A percentile compares a stretch with the other conserved stretches of the same genome.
These are phyloP conservation scores for Drosophila navojoa DNA, from an alignment of 1,140 invertebrate species.

Conservation along the genomic window DNA sequence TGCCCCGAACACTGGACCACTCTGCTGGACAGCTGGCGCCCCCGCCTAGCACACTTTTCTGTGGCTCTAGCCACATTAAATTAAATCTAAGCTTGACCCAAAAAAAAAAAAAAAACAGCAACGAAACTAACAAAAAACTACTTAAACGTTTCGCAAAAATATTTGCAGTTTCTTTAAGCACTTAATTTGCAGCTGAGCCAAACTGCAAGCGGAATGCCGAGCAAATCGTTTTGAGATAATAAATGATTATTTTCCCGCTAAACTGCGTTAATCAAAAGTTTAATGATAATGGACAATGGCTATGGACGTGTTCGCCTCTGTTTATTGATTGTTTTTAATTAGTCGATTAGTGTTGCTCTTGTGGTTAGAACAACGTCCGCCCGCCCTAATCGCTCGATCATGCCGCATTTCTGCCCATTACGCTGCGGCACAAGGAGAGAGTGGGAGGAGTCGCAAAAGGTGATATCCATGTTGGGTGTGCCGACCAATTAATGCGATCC, in stretches of 20 bases:
- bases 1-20: conserved; percentile 11
- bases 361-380: conserved; percentile 40
- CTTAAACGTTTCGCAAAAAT: conserved; percentile 59
- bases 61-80: conserved; percentile 54
- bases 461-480: conserved; percentile 46
- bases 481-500: conserved; percentile 49
- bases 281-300: conserved; percentile 64
- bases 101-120: conserved; percentile 41
- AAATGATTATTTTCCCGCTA: conserved; percentile 78
- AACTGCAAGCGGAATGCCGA: conserved; percentile 26
- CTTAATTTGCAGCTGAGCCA: conserved; percentile 60
- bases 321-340: conserved; percentile 81
- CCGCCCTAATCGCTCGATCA: conserved; percentile 27
- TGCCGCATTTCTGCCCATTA: conserved; percentile 49
- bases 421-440: conserved; percentile 24
- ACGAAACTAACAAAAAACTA: conserved; percentile 9
- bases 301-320: conserved; percentile 32
- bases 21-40: conserved; percentile 42
- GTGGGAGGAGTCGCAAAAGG: too few relatives aligned
- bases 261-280: conserved; percentile 75
- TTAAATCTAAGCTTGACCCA: conserved; percentile 80
- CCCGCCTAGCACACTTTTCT: conserved; percentile 26
- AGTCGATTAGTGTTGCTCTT: conserved; percentile 44
- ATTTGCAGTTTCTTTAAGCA: conserved; percentile 57
- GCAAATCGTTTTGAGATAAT: conserved; percentile 61